A percentile compares a stretch with the other conserved stretches of the same genome.
Conservation (phyloP, 2,888 invertebrate species). For the Andrena dorsata region DNA sequence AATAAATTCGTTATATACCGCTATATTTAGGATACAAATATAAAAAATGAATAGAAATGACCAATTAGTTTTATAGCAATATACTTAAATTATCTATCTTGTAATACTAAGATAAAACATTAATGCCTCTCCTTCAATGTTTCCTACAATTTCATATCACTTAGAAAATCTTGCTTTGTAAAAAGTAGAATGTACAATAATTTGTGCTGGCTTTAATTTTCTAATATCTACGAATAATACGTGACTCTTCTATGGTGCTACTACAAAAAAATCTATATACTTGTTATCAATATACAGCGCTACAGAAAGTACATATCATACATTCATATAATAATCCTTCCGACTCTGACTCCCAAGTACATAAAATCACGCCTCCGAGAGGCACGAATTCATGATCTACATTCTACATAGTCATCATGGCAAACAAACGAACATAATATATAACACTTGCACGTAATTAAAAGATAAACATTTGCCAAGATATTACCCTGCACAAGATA, state of each 20-base stretch:
- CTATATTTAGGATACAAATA: neutral
- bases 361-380: neutral
- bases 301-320: slow-evolving; percentile 4
- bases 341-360: neutral
- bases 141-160: slow-evolving; percentile 18
- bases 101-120: slow-evolving; percentile 10
- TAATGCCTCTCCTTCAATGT: neutral
- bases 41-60: slow-evolving; percentile 23
- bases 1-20: slow-evolving; percentile 34
- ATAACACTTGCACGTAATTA: slow-evolving; percentile 23
- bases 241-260: slow-evolving; percentile 10
- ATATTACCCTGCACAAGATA: slow-evolving; percentile 23
- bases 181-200: slow-evolving; percentile 44
- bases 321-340: neutral
- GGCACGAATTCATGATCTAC: slow-evolving; percentile 39
- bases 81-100: slow-evolving; percentile 24
- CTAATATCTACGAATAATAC: slow-evolving; percentile 19
- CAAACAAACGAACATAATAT: slow-evolving; percentile 48
- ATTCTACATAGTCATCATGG: slow-evolving; percentile 34
- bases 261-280: slow-evolving; percentile 25
- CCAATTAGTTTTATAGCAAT: slow-evolving; percentile 27
- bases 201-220: slow-evolving; percentile 41
- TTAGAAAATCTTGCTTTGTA: slow-evolving; percentile 48
- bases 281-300: slow-evolving; percentile 13
- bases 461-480: slow-evolving; percentile 40